Conservation (phyloP, 2,797 vertebrate genomes). For the Silurus aristotelis region DNA sequence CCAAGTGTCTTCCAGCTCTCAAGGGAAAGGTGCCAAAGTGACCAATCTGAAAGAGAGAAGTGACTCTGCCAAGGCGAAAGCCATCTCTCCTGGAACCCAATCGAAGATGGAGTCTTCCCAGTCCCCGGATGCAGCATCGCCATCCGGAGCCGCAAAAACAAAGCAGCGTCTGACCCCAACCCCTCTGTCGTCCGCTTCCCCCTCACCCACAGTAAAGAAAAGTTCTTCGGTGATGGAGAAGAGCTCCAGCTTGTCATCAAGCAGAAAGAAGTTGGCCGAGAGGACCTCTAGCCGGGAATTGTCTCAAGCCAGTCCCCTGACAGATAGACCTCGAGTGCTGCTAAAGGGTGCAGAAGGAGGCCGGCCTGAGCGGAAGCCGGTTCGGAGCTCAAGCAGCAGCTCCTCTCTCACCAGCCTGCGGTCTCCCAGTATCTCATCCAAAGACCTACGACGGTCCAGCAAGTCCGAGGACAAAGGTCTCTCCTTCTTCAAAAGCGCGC, state of each 20-base stretch:
- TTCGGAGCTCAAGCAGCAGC: constrained; percentile 84
- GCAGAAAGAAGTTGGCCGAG: constrained; percentile 82
- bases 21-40: constrained; percentile 79
- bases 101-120: constrained; percentile 75
- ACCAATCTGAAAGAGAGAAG: constrained; percentile 81
- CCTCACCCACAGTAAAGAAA: constrained; percentile 76
- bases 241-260: constrained; percentile 62
- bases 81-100: constrained; percentile 75
- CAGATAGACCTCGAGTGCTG: constrained; percentile 76
- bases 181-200: constrained; percentile 74
- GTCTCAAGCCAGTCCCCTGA: constrained; percentile 81
- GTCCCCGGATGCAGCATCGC: constrained; percentile 48
- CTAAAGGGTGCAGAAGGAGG: constrained; percentile 68
- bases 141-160: constrained; percentile 68
- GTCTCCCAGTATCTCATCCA: constrained; percentile 76
- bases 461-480: constrained; percentile 94
- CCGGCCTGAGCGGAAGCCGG: constrained; percentile 72
- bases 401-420: constrained; percentile 93
- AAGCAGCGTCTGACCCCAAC: constrained; percentile 76
- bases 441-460: constrained; percentile 83
- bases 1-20: constrained; percentile 75
- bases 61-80: constrained; percentile 74
- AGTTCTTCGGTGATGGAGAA: constrained; percentile 63
- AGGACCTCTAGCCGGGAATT: constrained; percentile 86
- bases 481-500: constrained; percentile 92